Evolutionary conservation across 2,888 invertebrate genomes (phyloP).

Genomic region (Allophyes oxyacanthae): DNA sequence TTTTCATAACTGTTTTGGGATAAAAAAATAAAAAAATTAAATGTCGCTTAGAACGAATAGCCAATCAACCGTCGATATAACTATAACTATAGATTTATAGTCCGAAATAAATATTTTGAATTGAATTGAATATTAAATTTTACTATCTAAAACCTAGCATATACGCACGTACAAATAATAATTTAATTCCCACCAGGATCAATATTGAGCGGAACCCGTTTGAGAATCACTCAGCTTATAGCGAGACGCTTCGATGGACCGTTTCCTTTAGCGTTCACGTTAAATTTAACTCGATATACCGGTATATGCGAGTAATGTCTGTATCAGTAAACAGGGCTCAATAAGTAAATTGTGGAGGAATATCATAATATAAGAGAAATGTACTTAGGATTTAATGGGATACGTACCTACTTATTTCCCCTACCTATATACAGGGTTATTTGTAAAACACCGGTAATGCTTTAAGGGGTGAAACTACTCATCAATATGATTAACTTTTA

Average conservation of each 20-base stretch:
- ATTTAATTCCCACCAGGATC: conserved; percentile 9
- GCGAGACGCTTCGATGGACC: conserved; percentile 59
- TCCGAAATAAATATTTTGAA: too few species aligned
- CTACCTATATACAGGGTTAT: not conserved
- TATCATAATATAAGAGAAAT: conserved; percentile 8
- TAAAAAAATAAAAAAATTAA: too few species aligned
- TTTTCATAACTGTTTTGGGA: too few species aligned
- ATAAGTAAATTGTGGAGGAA: conserved; percentile 4
- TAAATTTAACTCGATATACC: conserved; percentile 54
- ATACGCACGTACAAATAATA: conserved; percentile 9
- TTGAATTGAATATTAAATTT: too few species aligned
- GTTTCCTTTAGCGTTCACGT: conserved; percentile 61
- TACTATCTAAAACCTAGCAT: too few species aligned
- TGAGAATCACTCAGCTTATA: conserved; percentile 57
- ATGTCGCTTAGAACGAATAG: too few species aligned
- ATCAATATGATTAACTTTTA: too few species aligned
- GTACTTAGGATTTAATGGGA: not conserved
- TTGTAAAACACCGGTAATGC: too few species aligned
- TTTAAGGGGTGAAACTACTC: too few species aligned
- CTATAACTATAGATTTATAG: too few species aligned
- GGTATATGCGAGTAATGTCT: conserved; percentile 18
- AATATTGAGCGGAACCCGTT: conserved; percentile 26
- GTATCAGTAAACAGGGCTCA: conserved; percentile 24
- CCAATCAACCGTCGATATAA: too few species aligned
- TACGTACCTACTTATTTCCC: too few species aligned